Conservation (phyloP, 2,113 vertebrate genomes). For the Hipposideros armiger region DNA sequence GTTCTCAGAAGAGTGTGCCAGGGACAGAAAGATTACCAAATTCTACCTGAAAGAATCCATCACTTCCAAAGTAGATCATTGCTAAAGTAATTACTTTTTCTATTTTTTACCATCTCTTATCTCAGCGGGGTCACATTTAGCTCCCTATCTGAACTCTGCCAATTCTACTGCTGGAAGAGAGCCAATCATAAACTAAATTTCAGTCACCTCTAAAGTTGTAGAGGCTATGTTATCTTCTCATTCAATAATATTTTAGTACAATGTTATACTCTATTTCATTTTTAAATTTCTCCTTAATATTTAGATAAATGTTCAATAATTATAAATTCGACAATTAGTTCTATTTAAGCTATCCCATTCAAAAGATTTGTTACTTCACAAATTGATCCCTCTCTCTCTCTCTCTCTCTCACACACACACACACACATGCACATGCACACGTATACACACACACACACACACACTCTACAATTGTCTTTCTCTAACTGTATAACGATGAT, state of each 20-base stretch:
- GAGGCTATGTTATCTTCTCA: slow-evolving; percentile 75
- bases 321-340: slow-evolving; percentile 1
- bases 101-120: slow-evolving; percentile 75
- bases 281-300: background rate
- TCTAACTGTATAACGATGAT: background rate
- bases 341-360: background rate
- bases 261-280: slow-evolving; percentile 32
- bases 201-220: slow-evolving; percentile 72
- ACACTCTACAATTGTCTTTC: background rate
- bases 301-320: background rate
- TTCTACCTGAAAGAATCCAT: slow-evolving; percentile 75
- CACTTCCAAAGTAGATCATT: slow-evolving; percentile 71
- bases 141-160: slow-evolving; percentile 65
- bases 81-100: slow-evolving; percentile 81
- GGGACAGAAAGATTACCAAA: slow-evolving; percentile 66
- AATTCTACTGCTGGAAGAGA: slow-evolving; percentile 65
- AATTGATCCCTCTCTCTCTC: background rate
- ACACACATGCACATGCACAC: no score
- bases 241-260: slow-evolving; percentile 78
- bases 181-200: slow-evolving; percentile 78
- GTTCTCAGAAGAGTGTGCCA: background rate
- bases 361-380: background rate
- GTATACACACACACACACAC: no score
- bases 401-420: no score
- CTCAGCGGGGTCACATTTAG: slow-evolving; percentile 76